A percentile compares a stretch with the other conserved stretches of the same genome.
Evolutionary conservation across 2,113 vertebrate species (phyloP).

Genomic region (Hippoglossus stenolepis): DNA sequence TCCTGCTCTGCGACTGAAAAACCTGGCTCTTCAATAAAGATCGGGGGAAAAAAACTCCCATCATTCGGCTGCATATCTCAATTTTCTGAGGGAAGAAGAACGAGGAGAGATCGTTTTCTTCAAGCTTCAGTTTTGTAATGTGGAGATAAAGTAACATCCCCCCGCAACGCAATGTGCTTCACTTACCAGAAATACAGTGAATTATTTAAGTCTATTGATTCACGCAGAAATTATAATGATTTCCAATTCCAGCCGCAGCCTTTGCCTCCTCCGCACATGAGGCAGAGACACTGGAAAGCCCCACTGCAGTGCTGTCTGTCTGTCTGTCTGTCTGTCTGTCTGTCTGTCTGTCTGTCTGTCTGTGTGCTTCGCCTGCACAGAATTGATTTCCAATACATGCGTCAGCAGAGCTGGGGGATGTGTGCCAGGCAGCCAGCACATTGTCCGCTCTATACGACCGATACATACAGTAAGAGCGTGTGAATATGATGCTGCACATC

Average conservation of each 20-base stretch:
- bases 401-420: constrained; percentile 57
- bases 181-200: not conserved
- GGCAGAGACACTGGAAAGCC: constrained; percentile 44
- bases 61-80: no score
- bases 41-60: no score
- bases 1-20: no score
- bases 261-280: constrained; percentile 46
- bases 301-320: constrained; percentile 47
- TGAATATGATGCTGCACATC: constrained; percentile 10
- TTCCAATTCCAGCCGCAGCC: not conserved
- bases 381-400: constrained; percentile 75
- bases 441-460: constrained; percentile 20
- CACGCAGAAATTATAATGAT: not conserved
- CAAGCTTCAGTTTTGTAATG: not conserved
- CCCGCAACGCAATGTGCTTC: not conserved
- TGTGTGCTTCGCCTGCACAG: constrained; percentile 55
- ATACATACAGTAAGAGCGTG: constrained; percentile 18
- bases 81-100: no score
- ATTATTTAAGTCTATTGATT: not conserved
- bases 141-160: not conserved
- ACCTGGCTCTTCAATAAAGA: no score
- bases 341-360: constrained; percentile 53
- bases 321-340: constrained; percentile 46
- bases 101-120: not conserved
- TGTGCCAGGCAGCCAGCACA: constrained; percentile 39